Percentiles rank a stretch among this genome's conserved stretches.
These are phyloP conservation scores for Orthonychiurus folsomi DNA, from an alignment of 2,888 invertebrate species.

Conservation along the genomic window DNA sequence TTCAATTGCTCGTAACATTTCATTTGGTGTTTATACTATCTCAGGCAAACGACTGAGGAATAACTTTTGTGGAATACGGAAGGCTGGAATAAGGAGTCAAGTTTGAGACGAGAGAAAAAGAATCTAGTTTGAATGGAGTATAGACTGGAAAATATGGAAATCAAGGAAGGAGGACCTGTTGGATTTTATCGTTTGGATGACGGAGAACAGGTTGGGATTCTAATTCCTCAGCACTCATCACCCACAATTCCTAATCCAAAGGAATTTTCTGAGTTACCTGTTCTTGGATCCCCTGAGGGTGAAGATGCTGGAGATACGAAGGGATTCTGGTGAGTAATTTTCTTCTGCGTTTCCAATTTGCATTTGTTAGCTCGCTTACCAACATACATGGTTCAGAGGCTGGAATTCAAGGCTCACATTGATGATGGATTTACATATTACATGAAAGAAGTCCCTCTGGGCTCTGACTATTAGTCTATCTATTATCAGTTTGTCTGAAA, in stretches of 20 bases:
- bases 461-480: too few relatives aligned
- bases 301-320: background rate
- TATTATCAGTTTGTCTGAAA: too few relatives aligned
- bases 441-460: too few relatives aligned
- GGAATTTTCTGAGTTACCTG: background rate
- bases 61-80: too few relatives aligned
- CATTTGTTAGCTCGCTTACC: background rate
- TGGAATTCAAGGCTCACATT: too few relatives aligned
- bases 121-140: background rate
- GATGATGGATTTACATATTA: too few relatives aligned
- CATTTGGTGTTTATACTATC: too few relatives aligned
- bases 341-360: background rate
- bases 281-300: background rate
- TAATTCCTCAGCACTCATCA: background rate
- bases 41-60: too few relatives aligned
- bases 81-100: too few relatives aligned
- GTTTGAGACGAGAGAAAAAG: background rate
- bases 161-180: background rate
- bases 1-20: background rate
- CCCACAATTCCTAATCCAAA: background rate
- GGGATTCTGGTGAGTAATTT: conserved; percentile 1
- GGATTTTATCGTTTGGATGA: background rate
- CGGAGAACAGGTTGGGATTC: background rate
- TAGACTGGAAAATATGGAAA: background rate
- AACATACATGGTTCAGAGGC: too few relatives aligned